phyloP scores from a whole-genome alignment of 2,113 vertebrate species.

The Scomber scombrus region DNA sequence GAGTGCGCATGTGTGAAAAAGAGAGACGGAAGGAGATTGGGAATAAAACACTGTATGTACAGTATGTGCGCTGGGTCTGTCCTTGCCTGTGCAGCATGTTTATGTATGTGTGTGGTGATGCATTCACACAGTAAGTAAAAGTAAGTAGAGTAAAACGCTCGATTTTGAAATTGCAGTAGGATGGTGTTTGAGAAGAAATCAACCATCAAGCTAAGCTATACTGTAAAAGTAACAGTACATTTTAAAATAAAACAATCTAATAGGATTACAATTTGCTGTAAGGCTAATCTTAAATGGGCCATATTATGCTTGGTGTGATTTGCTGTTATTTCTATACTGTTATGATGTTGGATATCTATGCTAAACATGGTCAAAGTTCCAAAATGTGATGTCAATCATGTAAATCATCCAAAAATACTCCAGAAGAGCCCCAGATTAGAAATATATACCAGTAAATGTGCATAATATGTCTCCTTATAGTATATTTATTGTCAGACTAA shows the following conservation, averaged over 20 bases:
- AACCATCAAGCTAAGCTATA: background rate
- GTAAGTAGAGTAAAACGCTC: background rate
- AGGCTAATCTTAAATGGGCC: background rate
- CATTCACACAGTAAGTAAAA: slow-evolving; percentile 3
- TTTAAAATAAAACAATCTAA: background rate
- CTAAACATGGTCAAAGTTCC: no score
- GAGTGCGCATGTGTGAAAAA: slow-evolving; percentile 17
- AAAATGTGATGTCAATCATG: no score
- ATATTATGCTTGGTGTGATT: no score
- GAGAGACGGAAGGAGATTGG: background rate
- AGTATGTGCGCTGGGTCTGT: background rate
- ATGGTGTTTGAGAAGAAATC: background rate
- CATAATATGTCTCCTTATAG: no score
- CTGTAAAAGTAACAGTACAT: background rate
- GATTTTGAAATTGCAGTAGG: background rate
- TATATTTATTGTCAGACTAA: background rate
- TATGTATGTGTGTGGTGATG: slow-evolving; percentile 17
- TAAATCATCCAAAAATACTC: no score
- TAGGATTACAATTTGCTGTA: background rate
- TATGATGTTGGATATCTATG: no score
- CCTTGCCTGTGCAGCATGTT: background rate
- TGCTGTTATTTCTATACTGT: no score
- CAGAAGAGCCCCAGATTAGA: no score
- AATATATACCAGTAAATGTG: no score
- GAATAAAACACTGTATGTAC: background rate